phyloP scores from a whole-genome alignment of 2,113 vertebrate species.

The Alethe diademata region DNA sequence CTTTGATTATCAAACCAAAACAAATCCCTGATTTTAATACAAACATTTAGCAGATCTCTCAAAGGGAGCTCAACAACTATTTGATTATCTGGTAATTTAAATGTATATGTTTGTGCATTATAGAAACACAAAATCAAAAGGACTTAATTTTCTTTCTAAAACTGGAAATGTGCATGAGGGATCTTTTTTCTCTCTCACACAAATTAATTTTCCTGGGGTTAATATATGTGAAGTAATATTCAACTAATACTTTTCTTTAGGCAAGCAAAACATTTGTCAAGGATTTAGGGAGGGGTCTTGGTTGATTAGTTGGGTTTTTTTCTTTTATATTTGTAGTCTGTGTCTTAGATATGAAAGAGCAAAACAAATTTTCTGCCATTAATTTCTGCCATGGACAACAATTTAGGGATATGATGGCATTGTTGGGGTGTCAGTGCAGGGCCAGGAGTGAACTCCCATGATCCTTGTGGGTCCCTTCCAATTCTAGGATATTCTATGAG shows the following conservation, averaged over 20 bases:
- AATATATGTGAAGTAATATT: not conserved
- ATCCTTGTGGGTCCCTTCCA: not conserved
- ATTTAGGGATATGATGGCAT: not conserved
- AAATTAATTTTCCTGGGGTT: not conserved
- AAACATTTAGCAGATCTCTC: not conserved
- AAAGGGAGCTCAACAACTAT: not conserved
- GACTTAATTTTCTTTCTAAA: not conserved
- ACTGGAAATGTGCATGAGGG: not conserved
- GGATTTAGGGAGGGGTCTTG: not conserved
- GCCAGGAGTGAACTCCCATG: not conserved
- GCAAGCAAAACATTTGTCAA: fast-evolving
- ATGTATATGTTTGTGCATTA: not conserved
- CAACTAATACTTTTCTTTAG: not conserved
- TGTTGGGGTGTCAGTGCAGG: not conserved
- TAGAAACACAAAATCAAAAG: not conserved
- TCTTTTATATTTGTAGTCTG: not conserved
- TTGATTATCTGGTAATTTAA: not conserved
- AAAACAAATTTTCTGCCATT: not conserved
- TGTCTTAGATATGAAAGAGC: not conserved
- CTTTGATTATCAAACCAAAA: not conserved
- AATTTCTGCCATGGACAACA: not conserved
- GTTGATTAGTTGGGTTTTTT: not conserved
- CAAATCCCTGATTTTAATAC: not conserved
- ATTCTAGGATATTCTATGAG: not conserved
- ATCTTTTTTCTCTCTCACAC: not conserved